Evolutionary conservation across 2,888 invertebrate genomes (phyloP), one percentile per base, ranked within the genome.

Genomic region (Hirtodrosophila duncani): DNA sequence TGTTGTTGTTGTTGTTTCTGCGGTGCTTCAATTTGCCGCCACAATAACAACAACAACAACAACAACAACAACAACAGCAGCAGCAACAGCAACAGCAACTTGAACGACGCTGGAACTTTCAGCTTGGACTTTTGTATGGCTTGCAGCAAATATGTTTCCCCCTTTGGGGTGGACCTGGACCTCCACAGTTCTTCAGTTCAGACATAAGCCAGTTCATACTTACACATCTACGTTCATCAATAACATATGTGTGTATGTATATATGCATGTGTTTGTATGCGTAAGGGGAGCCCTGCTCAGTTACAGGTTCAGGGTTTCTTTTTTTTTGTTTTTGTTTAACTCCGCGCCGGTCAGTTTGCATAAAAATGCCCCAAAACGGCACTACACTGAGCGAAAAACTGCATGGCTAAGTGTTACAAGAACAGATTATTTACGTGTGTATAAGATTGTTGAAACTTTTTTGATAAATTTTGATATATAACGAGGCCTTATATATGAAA

Each of bases 141-240:
- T 81, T 81, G 78, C 61, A 81, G 78, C 71, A 78, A 67, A 68
- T 50, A 77, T 77, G 65, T 59, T n/a, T n/a, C 67, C 75, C 72
- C 78, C 78, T 74, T 74, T 78, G 70, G 58, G 51, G 48, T 52
- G 67, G 63, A 61, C 49, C 42, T 48, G 29, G 43, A 26, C 18
- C 14, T 31, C 14, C 31, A 11, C 24, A 31, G 37, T 48, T 38
- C 56, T 31, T 23, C 44, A n/a, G n/a, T n/a, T n/a, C 44, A 17
- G 20, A 13, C 34, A 23, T 11, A 36, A 36, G 23, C 34, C 34
- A 36, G 34, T 36, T 36, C 10, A 33, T 1, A 9, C 4, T 18
- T 31, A 18, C 9, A 10, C 9, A n/a, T 5, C 24, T 2, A 3
- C 9, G 3, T 4, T 7, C 24, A 8, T 7, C 3, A 9, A 9